These are phyloP conservation scores for Mustela erminea DNA, from an alignment of 2,797 vertebrate species.

Conservation along the genomic window DNA sequence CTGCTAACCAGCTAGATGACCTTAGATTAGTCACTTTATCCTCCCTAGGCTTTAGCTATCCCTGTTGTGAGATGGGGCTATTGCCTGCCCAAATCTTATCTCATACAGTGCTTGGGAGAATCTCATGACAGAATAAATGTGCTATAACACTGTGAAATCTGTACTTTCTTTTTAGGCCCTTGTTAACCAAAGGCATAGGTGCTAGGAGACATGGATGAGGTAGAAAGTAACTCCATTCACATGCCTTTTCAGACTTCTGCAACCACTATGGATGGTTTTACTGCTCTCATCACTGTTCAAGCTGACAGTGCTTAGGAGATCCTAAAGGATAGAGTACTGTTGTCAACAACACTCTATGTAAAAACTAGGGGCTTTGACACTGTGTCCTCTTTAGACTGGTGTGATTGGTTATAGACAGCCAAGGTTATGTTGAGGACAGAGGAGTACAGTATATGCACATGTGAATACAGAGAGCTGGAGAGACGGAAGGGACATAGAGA, in stretches of 20 bases:
- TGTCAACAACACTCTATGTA: background rate
- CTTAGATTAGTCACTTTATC: conserved; percentile 22
- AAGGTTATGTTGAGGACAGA: background rate
- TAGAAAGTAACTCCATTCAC: background rate
- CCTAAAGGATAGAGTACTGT: background rate
- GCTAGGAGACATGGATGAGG: background rate
- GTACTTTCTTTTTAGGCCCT: background rate
- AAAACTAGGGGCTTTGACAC: background rate
- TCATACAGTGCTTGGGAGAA: background rate
- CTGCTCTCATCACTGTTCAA: background rate
- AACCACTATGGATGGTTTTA: background rate
- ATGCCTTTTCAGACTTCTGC: conserved; percentile 39
- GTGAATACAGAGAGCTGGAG: background rate
- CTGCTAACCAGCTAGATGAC: background rate
- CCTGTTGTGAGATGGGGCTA: background rate
- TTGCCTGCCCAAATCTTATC: background rate
- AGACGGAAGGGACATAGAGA: background rate
- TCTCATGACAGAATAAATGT: background rate
- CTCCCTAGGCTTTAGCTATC: background rate
- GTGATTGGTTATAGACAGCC: background rate
- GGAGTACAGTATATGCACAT: background rate
- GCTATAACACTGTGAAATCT: background rate
- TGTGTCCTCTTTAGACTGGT: background rate
- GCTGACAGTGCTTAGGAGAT: background rate
- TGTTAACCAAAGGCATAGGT: background rate